Conservation (phyloP, 1,140 invertebrate genomes). For the Bombus picipes region DNA sequence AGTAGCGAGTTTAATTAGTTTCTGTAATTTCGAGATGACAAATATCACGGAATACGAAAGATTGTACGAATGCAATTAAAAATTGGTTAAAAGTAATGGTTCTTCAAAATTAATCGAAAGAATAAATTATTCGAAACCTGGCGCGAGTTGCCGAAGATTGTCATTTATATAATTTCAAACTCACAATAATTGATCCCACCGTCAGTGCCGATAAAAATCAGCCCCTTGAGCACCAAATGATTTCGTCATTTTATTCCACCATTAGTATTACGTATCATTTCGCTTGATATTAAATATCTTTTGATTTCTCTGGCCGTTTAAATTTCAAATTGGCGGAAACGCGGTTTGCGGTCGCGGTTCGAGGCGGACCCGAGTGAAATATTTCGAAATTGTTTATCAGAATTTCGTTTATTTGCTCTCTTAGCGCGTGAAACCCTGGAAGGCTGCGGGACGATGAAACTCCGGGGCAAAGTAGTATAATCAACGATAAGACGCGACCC, state of each 20-base stretch:
- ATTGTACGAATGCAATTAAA: no score
- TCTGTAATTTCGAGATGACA: no score
- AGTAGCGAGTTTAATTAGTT: no score
- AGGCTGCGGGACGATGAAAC: not conserved
- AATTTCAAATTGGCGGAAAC: not conserved
- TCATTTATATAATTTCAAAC: no score
- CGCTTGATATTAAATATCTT: not conserved
- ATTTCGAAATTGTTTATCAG: constrained; percentile 16
- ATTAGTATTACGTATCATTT: no score
- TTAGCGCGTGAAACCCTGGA: constrained; percentile 14
- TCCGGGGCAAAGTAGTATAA: constrained; percentile 27
- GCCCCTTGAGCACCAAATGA: not conserved
- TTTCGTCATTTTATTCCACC: not conserved
- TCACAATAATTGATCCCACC: no score
- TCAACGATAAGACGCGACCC: constrained; percentile 37
- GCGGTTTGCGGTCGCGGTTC: no score
- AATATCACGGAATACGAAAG: no score
- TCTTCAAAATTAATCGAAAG: no score
- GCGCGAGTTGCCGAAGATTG: no score
- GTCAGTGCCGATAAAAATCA: not conserved
- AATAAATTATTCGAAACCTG: no score
- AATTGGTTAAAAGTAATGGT: not conserved
- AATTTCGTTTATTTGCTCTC: constrained; percentile 36
- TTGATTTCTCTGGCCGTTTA: not conserved
- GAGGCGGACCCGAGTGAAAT: not conserved